Evolutionary conservation across 2,113 vertebrate species (phyloP).

Genomic region (Garra rufa): DNA sequence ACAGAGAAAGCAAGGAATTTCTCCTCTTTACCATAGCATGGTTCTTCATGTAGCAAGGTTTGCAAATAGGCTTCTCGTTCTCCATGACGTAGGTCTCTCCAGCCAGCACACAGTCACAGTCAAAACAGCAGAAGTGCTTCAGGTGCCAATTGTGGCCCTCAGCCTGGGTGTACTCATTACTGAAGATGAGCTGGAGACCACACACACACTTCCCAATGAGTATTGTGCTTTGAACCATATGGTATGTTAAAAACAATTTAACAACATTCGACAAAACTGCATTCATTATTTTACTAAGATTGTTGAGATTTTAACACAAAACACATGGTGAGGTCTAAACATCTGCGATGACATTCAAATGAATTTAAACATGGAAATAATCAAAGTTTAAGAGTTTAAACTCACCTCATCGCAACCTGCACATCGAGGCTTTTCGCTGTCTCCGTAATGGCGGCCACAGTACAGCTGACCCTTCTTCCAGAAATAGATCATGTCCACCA

Average conservation of each 20-base stretch:
- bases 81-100: conserved; percentile 95
- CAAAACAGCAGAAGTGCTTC: conserved; percentile 99
- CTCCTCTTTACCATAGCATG: conserved; percentile 86
- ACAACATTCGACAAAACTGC: not conserved
- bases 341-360: not conserved
- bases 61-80: conserved; percentile 90
- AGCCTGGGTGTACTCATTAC: conserved; percentile 96
- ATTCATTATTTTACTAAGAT: not conserved
- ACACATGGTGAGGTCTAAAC: not conserved
- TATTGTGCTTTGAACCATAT: not conserved
- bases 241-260: not conserved
- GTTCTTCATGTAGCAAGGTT: conserved; percentile 92
- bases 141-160: conserved; percentile 97
- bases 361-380: not conserved
- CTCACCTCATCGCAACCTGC: conserved; percentile 96
- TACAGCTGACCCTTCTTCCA: conserved; percentile 94
- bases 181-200: conserved; percentile 89
- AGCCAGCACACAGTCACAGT: conserved; percentile 93
- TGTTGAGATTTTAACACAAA: not conserved
- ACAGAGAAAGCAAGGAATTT: not conserved
- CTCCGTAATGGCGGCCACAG: conserved; percentile 97
- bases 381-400: not conserved
- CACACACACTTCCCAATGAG: conserved; percentile 3
- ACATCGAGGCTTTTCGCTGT: conserved; percentile 96
- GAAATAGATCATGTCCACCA: conserved; percentile 99